Percentiles rank a stretch among this genome's conserved stretches.
Conservation (phyloP, 1,140 invertebrate genomes). For the Sminthurides bifidus region DNA sequence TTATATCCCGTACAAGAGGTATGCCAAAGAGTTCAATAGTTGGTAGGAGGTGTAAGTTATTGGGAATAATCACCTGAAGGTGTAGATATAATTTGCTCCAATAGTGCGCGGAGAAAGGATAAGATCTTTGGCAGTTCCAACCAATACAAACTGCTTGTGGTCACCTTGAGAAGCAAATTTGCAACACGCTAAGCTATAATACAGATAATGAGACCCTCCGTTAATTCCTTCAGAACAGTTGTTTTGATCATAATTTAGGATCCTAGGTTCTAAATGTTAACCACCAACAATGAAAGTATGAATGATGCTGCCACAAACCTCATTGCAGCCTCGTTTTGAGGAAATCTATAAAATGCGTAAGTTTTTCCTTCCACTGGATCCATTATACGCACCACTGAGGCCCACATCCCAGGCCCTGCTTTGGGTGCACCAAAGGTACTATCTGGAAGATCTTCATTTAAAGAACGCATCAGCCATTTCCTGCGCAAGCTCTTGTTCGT, state of each 20-base stretch:
- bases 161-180: conserved; percentile 58
- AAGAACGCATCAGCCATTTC: conserved; percentile 95
- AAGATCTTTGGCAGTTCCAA: conserved; percentile 83
- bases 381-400: conserved; percentile 81
- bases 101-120: conserved; percentile 74
- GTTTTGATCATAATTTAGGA: no score
- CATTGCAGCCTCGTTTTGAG: conserved; percentile 93
- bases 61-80: conserved; percentile 56
- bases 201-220: no score
- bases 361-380: conserved; percentile 77
- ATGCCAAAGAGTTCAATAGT: conserved; percentile 30
- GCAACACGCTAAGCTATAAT: conserved; percentile 54
- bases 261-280: no score
- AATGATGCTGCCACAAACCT: conserved; percentile 47
- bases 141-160: conserved; percentile 60
- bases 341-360: conserved; percentile 64
- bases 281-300: no score
- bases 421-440: conserved; percentile 88
- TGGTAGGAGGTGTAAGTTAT: conserved; percentile 15
- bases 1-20: conserved; percentile 38
- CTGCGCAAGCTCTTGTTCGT: conserved; percentile 84
- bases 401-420: conserved; percentile 93
- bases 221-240: no score
- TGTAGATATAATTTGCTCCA: conserved; percentile 69
- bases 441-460: conserved; percentile 89